These are phyloP conservation scores for Petrolisthes cinctipes DNA, from an alignment of 2,888 invertebrate species.

Conservation along the genomic window DNA sequence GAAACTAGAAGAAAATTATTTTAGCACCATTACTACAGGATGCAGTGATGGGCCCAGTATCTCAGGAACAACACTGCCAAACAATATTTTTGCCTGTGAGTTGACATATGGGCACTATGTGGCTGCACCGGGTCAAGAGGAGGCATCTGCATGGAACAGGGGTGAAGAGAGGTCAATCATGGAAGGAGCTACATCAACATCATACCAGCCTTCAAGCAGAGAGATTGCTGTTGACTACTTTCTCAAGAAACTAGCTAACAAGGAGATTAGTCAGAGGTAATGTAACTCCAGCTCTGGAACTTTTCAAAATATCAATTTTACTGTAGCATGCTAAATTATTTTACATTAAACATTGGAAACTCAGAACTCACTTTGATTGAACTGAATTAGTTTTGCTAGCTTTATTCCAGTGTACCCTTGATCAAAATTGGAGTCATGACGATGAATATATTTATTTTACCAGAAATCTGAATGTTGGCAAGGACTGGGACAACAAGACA, in stretches of 20 bases:
- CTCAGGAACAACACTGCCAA: constrained; percentile 41
- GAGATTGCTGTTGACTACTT: constrained; percentile 74
- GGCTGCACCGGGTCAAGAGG: constrained; percentile 3
- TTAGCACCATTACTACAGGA: constrained; percentile 13
- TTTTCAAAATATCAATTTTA: too few relatives aligned
- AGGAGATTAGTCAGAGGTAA: constrained; percentile 69
- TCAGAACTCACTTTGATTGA: too few relatives aligned
- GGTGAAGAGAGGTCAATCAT: neutral
- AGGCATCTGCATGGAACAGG: constrained; percentile 45
- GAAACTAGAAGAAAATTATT: too few relatives aligned
- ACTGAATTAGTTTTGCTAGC: too few relatives aligned
- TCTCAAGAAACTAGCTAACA: constrained; percentile 72
- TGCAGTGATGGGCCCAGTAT: constrained; percentile 33
- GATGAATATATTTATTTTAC: neutral
- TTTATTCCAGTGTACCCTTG: too few relatives aligned
- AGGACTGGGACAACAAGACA: constrained; percentile 57
- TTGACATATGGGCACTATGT: constrained; percentile 18
- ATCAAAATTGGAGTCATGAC: too few relatives aligned
- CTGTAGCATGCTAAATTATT: too few relatives aligned
- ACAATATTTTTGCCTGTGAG: constrained; percentile 43
- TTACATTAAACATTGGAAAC: too few relatives aligned
- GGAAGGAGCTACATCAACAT: constrained; percentile 39
- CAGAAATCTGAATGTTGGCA: constrained; percentile 68
- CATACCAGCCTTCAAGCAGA: constrained; percentile 71
- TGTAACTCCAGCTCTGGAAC: neutral